Evolutionary conservation across 2,113 vertebrate species (phyloP), one percentile per base, ranked within the genome.

Genomic region (Paracanthobrama guichenoti): DNA sequence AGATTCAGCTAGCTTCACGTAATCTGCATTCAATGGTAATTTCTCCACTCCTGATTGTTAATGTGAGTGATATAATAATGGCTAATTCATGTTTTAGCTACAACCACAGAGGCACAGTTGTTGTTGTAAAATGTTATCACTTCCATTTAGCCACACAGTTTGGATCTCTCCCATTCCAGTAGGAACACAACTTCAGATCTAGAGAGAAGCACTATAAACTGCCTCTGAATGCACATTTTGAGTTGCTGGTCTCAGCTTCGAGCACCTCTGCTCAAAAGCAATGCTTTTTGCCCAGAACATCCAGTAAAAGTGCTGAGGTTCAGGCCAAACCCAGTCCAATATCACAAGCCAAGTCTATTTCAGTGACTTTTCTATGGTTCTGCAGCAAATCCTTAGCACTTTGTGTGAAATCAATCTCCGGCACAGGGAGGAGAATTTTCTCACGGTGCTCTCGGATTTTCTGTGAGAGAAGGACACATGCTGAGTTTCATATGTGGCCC

Each of bases 361-460:
- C 89, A 89, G 87, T 87, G 88, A 89, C 87, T 89, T 72, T 31
- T 88, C 90, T 89, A 90, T 72, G 88, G 88, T 89, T 90, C 90
- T 84, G 89, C 91, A 6, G 90, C 90, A 90, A 91, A 90, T 93
- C 90, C 90, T 92, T 85, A 86, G 83, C 87, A 89, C 84, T 91
- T 77, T 87, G 91, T 93, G 92, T 93, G 92, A 94, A 94, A 94
- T 93, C 75, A 91, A 94, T 94, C 93, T 88, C 84, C 81, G 79
- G 89, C 78, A 88, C 90, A 90, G 91, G 90, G 89, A 91, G 39
- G 76, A 78, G 88, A 93, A 93, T 91, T 91, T 88, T 90, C 86
- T 88, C 79, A 81, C 31, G 46, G 64, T 53, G 46, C 64, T 69
- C 48, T 48, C 24, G 24, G 60, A 80, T 81, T 81, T 89, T 89